Evolutionary conservation across 2,797 vertebrate species (phyloP), one percentile per base, ranked within the genome.

Genomic region (Phalloptychus januarius): DNA sequence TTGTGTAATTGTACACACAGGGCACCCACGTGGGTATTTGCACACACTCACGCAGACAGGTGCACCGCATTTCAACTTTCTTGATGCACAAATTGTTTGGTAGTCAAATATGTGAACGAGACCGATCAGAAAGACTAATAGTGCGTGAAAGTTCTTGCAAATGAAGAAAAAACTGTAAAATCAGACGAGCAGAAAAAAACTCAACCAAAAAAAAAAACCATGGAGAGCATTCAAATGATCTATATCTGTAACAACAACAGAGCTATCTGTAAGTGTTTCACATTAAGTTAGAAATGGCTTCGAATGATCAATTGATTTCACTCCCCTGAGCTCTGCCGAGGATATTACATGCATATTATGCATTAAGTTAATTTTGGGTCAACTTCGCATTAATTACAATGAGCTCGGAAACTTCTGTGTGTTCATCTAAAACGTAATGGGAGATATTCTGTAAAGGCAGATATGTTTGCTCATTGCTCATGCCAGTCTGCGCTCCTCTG

Each of bases 1-100:
- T 94, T 93, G 92, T 90, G 92, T 94, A 93, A 91, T 93, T 90
- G 90, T 90, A 90, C 87, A 92, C 92, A 92, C 90, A 90, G 77
- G 75, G 77, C 82, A 80, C 83, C 83, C 84, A 90, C 71, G 90
- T 74, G 84, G 75, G 70, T 77, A 74, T 63, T 63, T 45, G 76
- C 67, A 61, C 48, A 83, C 72, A 73, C 48, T 46, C 78, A 76
- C 82, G 83, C 83, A 83, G 20, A 88, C 91, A 93, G 87, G 90
- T 93, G 92, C 87, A 75, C 85, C 81, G 86, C 86, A 88, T 72
- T 91, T 88, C 78, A 87, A 89, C 83, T 91, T 91, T 90, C 79
- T 88, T 86, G 78, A 89, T 86, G 80, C 45, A 77, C 81, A 91
- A 87, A 87, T 90, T 89, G 91, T 93, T 94, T 95, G 93, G 75